Conservation (phyloP, 2,888 invertebrate species). For the Nasonovia ribisnigri region DNA sequence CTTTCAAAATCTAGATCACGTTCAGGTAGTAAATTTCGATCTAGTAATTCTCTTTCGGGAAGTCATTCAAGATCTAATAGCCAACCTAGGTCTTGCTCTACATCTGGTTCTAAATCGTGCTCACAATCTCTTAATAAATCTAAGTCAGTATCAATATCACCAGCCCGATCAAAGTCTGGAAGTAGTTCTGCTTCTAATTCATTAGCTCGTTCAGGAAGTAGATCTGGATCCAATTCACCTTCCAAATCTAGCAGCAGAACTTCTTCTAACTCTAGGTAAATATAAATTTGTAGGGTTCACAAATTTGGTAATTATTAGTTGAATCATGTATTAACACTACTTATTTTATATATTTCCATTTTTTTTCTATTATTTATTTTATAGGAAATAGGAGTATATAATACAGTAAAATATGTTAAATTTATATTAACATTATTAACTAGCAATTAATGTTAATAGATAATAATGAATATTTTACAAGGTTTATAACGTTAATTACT, state of each 20-base stretch:
- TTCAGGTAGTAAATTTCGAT: conserved; percentile 67
- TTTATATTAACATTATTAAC: too few relatives aligned
- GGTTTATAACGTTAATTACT: too few relatives aligned
- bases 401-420: too few relatives aligned
- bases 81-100: conserved; percentile 62
- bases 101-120: conserved; percentile 63
- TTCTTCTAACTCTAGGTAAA: conserved; percentile 54
- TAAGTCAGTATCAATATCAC: conserved; percentile 70
- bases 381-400: too few relatives aligned
- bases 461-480: too few relatives aligned
- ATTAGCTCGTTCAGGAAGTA: conserved; percentile 70
- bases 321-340: background rate
- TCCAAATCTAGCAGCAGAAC: conserved; percentile 70
- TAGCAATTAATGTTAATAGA: too few relatives aligned
- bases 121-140: conserved; percentile 69
- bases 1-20: conserved; percentile 54
- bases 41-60: conserved; percentile 68
- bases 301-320: background rate
- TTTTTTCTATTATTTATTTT: too few relatives aligned
- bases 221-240: conserved; percentile 70
- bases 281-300: background rate
- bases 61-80: conserved; percentile 54
- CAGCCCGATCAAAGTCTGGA: conserved; percentile 71
- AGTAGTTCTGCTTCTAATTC: conserved; percentile 70
- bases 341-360: background rate